phyloP scores from a whole-genome alignment of 2,113 vertebrate species.

The Pavo muticus region DNA sequence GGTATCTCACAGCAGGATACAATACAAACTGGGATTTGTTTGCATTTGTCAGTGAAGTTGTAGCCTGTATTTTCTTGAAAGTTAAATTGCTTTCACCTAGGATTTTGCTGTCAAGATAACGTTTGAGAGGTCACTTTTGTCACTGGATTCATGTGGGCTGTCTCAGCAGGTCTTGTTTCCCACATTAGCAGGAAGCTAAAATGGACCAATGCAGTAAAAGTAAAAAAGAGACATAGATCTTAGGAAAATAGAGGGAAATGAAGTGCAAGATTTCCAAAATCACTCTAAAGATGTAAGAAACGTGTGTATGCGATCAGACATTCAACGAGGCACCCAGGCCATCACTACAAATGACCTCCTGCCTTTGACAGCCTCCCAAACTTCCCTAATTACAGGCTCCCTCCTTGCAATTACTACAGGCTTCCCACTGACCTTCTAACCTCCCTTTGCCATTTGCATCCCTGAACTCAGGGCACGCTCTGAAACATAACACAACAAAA shows the following conservation, averaged over 20 bases:
- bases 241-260: background rate
- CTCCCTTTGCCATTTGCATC: constrained; percentile 40
- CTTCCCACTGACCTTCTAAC: constrained; percentile 55
- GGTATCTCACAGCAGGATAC: background rate
- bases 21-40: background rate
- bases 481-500: constrained; percentile 53
- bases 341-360: constrained; percentile 43
- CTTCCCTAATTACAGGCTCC: constrained; percentile 45
- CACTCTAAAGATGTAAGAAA: background rate
- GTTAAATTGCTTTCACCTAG: background rate
- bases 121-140: background rate
- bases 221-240: background rate
- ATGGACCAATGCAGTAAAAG: background rate
- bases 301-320: background rate
- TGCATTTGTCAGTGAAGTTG: background rate
- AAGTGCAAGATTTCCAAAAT: background rate
- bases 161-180: background rate
- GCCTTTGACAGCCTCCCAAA: constrained; percentile 36
- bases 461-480: constrained; percentile 30
- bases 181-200: background rate
- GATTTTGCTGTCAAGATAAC: background rate
- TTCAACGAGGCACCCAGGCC: constrained; percentile 4
- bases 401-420: constrained; percentile 47
- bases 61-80: background rate
- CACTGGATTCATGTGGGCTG: too few relatives aligned